Conservation (phyloP, 2,113 vertebrate species). For the Triplophysa dalaica region DNA sequence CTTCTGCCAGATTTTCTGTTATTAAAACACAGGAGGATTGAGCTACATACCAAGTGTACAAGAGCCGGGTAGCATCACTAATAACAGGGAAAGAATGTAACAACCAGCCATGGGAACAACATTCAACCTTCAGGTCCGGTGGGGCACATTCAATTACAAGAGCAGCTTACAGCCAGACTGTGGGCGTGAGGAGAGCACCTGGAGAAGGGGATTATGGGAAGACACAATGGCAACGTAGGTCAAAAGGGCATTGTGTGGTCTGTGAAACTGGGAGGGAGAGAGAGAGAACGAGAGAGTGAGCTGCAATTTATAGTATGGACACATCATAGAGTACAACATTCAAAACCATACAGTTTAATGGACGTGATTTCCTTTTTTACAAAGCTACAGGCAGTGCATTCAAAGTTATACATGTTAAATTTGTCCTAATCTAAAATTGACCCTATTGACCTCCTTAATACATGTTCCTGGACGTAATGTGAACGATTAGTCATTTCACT, state of each 20-base stretch:
- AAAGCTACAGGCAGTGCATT: too few species aligned
- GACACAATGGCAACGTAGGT: background rate
- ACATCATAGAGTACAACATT: too few species aligned
- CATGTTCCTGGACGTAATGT: too few species aligned
- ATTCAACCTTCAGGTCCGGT: slow-evolving; percentile 14
- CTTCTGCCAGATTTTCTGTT: background rate
- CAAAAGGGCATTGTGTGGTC: background rate
- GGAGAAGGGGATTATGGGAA: background rate
- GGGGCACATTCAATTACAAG: background rate
- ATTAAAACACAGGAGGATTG: background rate
- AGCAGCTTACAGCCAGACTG: slow-evolving; percentile 1
- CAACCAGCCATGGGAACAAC: slow-evolving; percentile 3
- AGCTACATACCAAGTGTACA: background rate
- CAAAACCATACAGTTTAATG: too few species aligned
- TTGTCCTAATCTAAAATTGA: too few species aligned
- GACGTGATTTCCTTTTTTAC: too few species aligned
- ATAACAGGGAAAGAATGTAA: background rate
- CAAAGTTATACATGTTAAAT: too few species aligned
- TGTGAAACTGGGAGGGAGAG: background rate
- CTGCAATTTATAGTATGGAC: too few species aligned
- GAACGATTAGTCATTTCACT: too few species aligned
- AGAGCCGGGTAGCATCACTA: background rate
- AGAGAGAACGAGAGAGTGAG: background rate
- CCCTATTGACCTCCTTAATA: too few species aligned
- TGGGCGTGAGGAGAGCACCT: background rate